A percentile compares a stretch with the other conserved stretches of the same genome.
Evolutionary conservation across 2,797 vertebrate species (phyloP).

Genomic region (Myotis vivesi): DNA sequence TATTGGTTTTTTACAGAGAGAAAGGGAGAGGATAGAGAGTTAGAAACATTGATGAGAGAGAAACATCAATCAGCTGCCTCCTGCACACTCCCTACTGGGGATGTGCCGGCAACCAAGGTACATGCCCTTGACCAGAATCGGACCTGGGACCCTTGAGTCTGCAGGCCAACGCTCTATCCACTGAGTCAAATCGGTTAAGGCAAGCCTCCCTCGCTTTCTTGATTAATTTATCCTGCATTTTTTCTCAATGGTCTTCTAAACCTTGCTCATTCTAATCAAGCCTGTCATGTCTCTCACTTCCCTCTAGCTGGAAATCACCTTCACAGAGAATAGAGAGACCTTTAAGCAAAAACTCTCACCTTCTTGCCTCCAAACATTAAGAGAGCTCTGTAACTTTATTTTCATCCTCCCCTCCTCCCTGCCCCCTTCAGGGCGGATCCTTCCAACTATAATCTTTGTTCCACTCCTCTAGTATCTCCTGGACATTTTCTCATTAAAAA

Average conservation of each 20-base stretch:
- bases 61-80: too few relatives aligned
- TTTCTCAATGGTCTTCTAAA: background rate
- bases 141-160: too few relatives aligned
- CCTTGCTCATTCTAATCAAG: background rate
- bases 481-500: background rate
- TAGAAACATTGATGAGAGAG: too few relatives aligned
- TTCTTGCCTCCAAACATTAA: background rate
- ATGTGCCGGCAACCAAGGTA: too few relatives aligned
- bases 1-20: too few relatives aligned
- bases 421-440: too few relatives aligned
- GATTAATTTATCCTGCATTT: background rate
- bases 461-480: background rate
- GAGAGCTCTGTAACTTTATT: fast-evolving
- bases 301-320: background rate
- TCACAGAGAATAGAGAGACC: background rate
- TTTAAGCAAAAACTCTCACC: background rate
- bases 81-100: too few relatives aligned
- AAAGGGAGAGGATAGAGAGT: too few relatives aligned
- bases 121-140: too few relatives aligned
- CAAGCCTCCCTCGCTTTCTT: background rate
- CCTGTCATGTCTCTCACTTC: background rate
- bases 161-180: too few relatives aligned
- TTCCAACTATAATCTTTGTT: background rate
- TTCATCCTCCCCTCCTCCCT: background rate
- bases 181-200: too few relatives aligned